These are phyloP conservation scores for Ctenopoma kingsleyae DNA, from an alignment of 2,797 vertebrate genomes.

Conservation along the genomic window DNA sequence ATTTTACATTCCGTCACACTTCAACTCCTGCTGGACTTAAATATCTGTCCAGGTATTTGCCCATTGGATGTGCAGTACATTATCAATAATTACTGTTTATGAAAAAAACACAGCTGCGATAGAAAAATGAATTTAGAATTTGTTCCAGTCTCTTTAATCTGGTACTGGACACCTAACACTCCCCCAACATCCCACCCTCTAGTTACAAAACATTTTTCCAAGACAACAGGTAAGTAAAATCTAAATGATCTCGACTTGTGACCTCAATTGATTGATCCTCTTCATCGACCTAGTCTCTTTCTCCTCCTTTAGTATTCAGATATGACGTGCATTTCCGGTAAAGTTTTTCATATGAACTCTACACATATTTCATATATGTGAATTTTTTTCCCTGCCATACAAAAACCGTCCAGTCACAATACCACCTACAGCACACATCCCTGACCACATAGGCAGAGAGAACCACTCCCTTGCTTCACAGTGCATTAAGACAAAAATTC, in stretches of 20 bases:
- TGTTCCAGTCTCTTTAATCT: slow-evolving; percentile 65
- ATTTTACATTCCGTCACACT: slow-evolving; percentile 61
- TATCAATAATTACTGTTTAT: slow-evolving; percentile 37
- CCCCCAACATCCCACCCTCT: slow-evolving; percentile 61
- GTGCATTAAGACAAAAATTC: slow-evolving; percentile 89
- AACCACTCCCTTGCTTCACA: slow-evolving; percentile 84
- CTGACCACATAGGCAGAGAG: slow-evolving; percentile 75
- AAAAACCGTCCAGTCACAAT: slow-evolving; percentile 66
- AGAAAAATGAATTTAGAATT: slow-evolving; percentile 59
- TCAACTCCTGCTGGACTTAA: slow-evolving; percentile 40
- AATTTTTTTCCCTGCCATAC: slow-evolving; percentile 71
- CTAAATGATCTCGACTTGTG: slow-evolving; percentile 55
- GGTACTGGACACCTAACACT: slow-evolving; percentile 65
- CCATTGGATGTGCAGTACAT: slow-evolving; percentile 36
- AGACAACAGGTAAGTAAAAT: slow-evolving; percentile 44
- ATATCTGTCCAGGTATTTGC: slow-evolving; percentile 42
- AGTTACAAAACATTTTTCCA: slow-evolving; percentile 46
- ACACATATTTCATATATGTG: slow-evolving; percentile 76
- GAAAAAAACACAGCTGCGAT: slow-evolving; percentile 62
- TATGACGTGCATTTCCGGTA: slow-evolving; percentile 60
- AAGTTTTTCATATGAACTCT: slow-evolving; percentile 76
- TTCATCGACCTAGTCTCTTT: slow-evolving; percentile 70
- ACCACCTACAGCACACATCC: slow-evolving; percentile 70
- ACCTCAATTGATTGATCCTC: slow-evolving; percentile 68
- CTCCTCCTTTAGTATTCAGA: slow-evolving; percentile 59